phyloP scores from a whole-genome alignment of 2,888 invertebrate species.

The Merodon equestris region DNA sequence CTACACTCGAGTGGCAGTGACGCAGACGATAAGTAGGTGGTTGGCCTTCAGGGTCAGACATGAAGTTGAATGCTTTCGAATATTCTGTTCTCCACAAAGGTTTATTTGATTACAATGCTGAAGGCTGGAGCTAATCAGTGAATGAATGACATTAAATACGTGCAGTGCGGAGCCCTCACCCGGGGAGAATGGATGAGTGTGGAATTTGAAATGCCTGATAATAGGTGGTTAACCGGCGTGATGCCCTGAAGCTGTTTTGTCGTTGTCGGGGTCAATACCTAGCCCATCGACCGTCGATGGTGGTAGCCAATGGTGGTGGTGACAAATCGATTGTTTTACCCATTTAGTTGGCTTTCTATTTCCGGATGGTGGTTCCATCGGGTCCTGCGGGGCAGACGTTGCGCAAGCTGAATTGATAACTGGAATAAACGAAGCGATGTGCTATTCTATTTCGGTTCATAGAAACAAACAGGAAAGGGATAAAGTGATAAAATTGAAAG shows the following conservation, averaged over 20 bases:
- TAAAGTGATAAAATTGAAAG: constrained; percentile 1
- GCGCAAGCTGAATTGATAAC: constrained; percentile 3
- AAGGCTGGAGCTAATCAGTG: constrained; percentile 14
- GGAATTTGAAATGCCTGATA: neutral
- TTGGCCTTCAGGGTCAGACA: constrained; percentile 21
- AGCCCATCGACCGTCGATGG: neutral
- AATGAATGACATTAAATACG: constrained; percentile 22
- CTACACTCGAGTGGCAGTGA: no score
- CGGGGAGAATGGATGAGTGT: constrained; percentile 1
- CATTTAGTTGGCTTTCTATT: neutral
- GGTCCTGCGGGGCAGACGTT: neutral
- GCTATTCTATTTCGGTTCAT: constrained; percentile 25
- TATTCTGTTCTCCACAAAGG: neutral
- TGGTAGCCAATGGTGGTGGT: neutral
- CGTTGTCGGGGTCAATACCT: constrained; percentile 10
- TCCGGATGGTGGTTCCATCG: no score
- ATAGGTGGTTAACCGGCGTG: neutral
- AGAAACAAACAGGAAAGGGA: neutral
- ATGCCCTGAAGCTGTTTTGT: neutral
- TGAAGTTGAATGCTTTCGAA: constrained; percentile 18
- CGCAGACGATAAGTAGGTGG: neutral
- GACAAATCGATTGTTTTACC: constrained; percentile 11
- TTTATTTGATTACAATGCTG: constrained; percentile 30
- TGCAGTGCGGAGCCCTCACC: neutral
- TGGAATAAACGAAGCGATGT: neutral